These are phyloP conservation scores for Peromyscus californicus DNA, from an alignment of 2,113 vertebrate species.

Conservation along the genomic window DNA sequence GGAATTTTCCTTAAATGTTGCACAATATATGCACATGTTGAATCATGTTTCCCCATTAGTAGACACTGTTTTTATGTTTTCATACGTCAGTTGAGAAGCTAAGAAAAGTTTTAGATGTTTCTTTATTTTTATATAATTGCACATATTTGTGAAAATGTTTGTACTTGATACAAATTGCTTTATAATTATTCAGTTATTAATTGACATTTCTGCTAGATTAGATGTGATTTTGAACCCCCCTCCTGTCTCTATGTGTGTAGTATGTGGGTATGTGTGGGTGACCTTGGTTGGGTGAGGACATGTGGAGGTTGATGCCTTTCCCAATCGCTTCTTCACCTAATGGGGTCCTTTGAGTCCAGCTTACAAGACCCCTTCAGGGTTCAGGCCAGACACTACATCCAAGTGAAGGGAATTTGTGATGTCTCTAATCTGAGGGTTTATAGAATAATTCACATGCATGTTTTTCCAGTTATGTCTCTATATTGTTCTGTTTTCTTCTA, in stretches of 20 bases:
- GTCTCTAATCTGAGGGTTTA: too few species aligned
- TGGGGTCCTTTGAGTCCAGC: too few species aligned
- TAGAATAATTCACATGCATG: too few species aligned
- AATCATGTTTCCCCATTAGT: neutral
- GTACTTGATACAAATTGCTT: neutral
- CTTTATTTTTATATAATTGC: neutral
- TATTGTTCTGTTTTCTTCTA: too few species aligned
- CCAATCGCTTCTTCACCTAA: neutral
- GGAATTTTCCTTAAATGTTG: neutral
- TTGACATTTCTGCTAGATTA: neutral
- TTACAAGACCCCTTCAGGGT: too few species aligned
- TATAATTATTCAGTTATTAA: neutral
- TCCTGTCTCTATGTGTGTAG: neutral
- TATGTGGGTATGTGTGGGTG: too few species aligned
- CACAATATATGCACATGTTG: neutral
- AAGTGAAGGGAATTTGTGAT: too few species aligned
- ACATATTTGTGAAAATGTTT: conserved; percentile 41
- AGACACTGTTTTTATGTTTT: neutral
- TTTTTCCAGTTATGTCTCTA: too few species aligned
- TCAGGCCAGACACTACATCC: too few species aligned
- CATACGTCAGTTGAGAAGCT: neutral
- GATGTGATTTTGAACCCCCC: neutral
- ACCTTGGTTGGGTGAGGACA: neutral
- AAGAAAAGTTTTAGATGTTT: neutral
- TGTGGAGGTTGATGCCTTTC: neutral